A percentile compares a stretch with the other conserved stretches of the same genome.
Conservation (phyloP, 2,888 invertebrate genomes). For the Drosophila infuscata region DNA sequence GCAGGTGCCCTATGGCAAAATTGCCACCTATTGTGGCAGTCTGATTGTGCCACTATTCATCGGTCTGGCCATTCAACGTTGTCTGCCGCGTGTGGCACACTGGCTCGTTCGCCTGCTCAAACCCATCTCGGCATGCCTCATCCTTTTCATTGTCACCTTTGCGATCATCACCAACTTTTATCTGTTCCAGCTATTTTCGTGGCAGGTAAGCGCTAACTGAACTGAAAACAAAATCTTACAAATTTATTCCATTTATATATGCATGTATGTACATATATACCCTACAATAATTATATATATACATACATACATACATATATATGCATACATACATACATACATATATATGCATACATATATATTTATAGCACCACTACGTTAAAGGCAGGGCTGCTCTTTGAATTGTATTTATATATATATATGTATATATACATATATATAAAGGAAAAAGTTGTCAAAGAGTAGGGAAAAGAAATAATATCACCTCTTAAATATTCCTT, state of each 20-base stretch:
- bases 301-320: too few species aligned
- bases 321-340: too few species aligned
- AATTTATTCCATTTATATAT: not conserved
- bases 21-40: conserved; percentile 90
- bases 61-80: conserved; percentile 89
- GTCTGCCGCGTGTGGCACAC: conserved; percentile 88
- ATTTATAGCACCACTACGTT: too few species aligned
- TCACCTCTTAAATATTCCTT: not conserved
- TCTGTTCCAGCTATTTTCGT: conserved; percentile 94
- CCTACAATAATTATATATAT: not conserved
- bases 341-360: too few species aligned
- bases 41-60: conserved; percentile 91
- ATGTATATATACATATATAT: too few species aligned
- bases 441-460: too few species aligned
- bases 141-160: conserved; percentile 93
- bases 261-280: not conserved
- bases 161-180: conserved; percentile 96
- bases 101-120: conserved; percentile 93
- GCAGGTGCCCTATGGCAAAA: conserved; percentile 91
- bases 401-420: not conserved
- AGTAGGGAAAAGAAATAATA: too few species aligned
- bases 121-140: conserved; percentile 91
- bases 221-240: not conserved
- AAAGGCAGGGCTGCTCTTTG: too few species aligned
- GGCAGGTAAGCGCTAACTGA: conserved; percentile 87